phyloP scores from a whole-genome alignment of 2,888 invertebrate species.

The Thera britannica region DNA sequence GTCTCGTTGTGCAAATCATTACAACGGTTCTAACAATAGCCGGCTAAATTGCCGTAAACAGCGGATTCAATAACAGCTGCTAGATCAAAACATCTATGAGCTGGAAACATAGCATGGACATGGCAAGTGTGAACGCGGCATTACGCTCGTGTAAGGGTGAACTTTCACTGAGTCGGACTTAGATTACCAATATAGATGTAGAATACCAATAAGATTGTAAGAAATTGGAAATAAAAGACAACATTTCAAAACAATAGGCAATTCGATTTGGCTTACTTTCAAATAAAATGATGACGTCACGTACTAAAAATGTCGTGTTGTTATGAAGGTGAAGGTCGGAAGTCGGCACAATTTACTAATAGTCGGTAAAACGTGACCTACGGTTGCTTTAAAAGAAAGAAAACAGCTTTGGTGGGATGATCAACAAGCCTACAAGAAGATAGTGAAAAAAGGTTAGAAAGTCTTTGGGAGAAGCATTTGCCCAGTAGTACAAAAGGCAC shows the following conservation, averaged over 20 bases:
- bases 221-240: neutral
- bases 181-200: too few relatives aligned
- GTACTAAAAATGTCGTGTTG: slow-evolving; percentile 8
- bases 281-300: slow-evolving; percentile 30
- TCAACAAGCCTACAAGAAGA: too few relatives aligned
- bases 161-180: too few relatives aligned
- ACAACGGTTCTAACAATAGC: slow-evolving; percentile 22
- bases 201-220: too few relatives aligned
- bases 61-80: neutral
- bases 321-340: slow-evolving; percentile 30
- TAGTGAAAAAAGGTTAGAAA: too few relatives aligned
- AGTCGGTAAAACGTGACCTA: slow-evolving; percentile 20
- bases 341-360: slow-evolving; percentile 6
- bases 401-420: neutral
- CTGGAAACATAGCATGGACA: too few relatives aligned
- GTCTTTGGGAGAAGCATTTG: too few relatives aligned
- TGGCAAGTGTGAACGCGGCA: too few relatives aligned
- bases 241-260: slow-evolving; percentile 30
- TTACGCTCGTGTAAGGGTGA: too few relatives aligned
- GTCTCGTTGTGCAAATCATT: slow-evolving; percentile 17
- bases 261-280: slow-evolving; percentile 31
- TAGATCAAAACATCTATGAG: neutral
- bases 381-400: neutral
- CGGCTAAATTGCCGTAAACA: slow-evolving; percentile 7
- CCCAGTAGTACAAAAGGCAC: too few relatives aligned